Conservation (phyloP, 1,140 invertebrate species). For the Apis cerana region DNA sequence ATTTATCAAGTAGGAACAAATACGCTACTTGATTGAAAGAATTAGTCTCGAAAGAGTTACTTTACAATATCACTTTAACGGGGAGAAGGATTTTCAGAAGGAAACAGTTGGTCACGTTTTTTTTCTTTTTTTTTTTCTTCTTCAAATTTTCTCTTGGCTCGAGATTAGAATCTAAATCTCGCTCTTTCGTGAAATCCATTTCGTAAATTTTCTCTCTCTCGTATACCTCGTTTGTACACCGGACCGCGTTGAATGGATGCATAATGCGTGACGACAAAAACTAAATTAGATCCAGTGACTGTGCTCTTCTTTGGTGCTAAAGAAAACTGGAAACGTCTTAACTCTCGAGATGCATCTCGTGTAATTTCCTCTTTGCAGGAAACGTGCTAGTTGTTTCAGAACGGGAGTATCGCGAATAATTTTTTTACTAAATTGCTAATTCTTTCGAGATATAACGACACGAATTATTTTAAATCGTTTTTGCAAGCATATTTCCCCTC, state of each 20-base stretch:
- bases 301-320: neutral
- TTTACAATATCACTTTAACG: neutral
- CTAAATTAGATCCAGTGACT: conserved; percentile 57
- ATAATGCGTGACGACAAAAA: conserved; percentile 59
- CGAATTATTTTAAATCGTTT: neutral
- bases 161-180: neutral
- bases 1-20: neutral
- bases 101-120: neutral
- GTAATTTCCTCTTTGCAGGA: conserved; percentile 12
- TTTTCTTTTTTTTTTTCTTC: neutral
- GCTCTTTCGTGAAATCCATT: conserved; percentile 23
- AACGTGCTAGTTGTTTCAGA: neutral
- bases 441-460: neutral
- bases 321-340: neutral
- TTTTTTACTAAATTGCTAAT: conserved; percentile 13
- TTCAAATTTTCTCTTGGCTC: neutral
- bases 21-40: neutral
- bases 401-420: neutral
- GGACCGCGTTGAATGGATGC: conserved; percentile 55
- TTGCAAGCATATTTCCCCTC: neutral
- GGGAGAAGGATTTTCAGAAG: neutral
- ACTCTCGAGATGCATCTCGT: neutral
- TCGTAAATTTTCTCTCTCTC: conserved; percentile 29
- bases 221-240: conserved; percentile 2
- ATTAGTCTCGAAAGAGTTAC: neutral